phyloP scores from a whole-genome alignment of 2,888 invertebrate genomes.

The Nemoura dubitans region DNA sequence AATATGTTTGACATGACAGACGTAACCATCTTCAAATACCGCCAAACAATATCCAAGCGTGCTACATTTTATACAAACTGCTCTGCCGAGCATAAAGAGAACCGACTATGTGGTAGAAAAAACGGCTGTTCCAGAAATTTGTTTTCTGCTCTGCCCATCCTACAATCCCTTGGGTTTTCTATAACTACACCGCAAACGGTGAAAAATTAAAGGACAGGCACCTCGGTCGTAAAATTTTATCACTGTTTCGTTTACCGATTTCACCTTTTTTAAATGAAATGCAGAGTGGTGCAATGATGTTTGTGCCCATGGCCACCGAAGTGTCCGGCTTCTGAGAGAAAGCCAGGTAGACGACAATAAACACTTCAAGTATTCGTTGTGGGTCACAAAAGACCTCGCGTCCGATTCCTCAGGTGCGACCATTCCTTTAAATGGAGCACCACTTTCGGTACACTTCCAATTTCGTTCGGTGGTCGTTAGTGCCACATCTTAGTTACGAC shows the following conservation, averaged over 20 bases:
- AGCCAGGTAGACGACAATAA: slow-evolving; percentile 3
- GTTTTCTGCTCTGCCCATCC: background rate
- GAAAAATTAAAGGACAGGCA: background rate
- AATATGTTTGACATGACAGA: too few relatives aligned
- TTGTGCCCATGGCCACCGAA: too few relatives aligned
- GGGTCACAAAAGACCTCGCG: background rate
- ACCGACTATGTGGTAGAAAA: too few relatives aligned
- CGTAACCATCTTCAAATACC: too few relatives aligned
- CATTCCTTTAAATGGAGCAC: background rate
- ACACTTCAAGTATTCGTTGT: background rate
- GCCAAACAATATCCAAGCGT: too few relatives aligned
- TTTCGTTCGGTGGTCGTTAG: slow-evolving; percentile 14
- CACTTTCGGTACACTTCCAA: background rate
- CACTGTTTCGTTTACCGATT: background rate
- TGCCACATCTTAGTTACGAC: slow-evolving; percentile 4
- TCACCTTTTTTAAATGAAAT: background rate
- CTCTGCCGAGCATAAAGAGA: too few relatives aligned
- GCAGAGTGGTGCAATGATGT: background rate
- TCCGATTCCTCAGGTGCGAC: background rate
- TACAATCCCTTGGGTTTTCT: background rate
- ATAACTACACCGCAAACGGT: slow-evolving; percentile 25
- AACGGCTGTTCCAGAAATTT: too few relatives aligned
- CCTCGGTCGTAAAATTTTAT: background rate
- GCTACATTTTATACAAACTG: too few relatives aligned
- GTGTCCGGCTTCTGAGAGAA: background rate